phyloP scores from a whole-genome alignment of 2,113 vertebrate genomes.

The Sprattus sprattus region DNA sequence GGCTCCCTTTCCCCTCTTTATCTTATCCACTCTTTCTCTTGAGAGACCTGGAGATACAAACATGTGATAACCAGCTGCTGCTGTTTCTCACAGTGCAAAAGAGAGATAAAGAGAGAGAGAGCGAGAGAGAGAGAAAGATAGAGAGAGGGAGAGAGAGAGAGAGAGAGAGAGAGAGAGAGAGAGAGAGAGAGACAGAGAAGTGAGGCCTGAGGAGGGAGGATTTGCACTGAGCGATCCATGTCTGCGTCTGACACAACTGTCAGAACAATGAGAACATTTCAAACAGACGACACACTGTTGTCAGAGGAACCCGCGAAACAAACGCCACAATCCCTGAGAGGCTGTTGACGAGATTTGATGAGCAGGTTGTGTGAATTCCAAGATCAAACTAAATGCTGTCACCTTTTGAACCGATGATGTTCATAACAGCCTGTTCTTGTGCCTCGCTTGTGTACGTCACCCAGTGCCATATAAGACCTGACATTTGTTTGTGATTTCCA shows the following conservation, averaged over 20 bases:
- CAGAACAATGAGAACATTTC: not conserved
- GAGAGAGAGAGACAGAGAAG: not conserved
- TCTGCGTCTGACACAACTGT: not conserved
- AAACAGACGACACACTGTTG: not conserved
- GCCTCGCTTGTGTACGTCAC: not conserved
- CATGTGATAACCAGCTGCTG: not conserved
- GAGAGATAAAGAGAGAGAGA: not conserved
- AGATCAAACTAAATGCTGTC: not conserved
- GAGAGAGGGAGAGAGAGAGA: not conserved
- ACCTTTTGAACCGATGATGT: not conserved
- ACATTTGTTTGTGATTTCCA: conserved; percentile 51
- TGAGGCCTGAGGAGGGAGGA: not conserved
- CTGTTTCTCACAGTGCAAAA: not conserved
- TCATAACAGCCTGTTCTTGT: not conserved
- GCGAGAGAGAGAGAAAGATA: not conserved
- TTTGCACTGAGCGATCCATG: not conserved
- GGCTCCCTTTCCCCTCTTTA: not conserved
- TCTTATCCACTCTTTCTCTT: not conserved
- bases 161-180: not conserved
- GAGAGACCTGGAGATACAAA: not conserved
- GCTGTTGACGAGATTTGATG: not conserved
- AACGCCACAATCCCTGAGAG: not conserved
- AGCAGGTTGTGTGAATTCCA: not conserved
- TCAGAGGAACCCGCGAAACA: not conserved
- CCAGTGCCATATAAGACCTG: conserved; percentile 20